Evolutionary conservation across 2,113 vertebrate genomes (phyloP), one percentile per base, ranked within the genome.

Genomic region (Polypterus bichir): DNA sequence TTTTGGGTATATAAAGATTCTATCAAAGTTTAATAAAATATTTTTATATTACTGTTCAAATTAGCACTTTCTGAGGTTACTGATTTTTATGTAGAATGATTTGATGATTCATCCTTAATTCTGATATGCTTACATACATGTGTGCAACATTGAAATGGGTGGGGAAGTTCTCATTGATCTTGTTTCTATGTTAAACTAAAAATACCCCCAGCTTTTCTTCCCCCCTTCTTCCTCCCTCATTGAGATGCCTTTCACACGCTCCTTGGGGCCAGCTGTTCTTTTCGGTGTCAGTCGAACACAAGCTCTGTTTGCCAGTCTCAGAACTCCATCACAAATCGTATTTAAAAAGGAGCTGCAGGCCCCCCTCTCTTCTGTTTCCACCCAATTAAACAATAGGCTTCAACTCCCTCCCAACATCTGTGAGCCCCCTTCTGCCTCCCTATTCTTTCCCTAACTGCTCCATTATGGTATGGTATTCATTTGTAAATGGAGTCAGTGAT

Each of bases 371-470:
- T 62, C 82, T 84, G 85, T 87, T 88, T 88, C 83, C 87, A 81
- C 78, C 86, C 90, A 88, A 87, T 81, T 83, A 89, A 87, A 90
- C 87, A 90, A 88, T 89, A 84, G 86, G 81, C 74, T 75, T 82
- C 69, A 78, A 76, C 73, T 82, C 80, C 85, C 77, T 84, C 82
- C 81, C 78, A 91, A 97, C 93, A 97, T 97, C 94, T 97, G 93
- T 97, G 94, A 93, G 92, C 83, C 83, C 88, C 88, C 90, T 88
- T 89, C 89, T 83, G 87, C 85, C 82, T 80, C 79, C 83, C 86
- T 87, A 91, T 97, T 94, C 92, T 94, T 82, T 85, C 85, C 80
- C 86, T 92, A 94, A 95, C 91, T 89, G 89, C 88, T 90, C 91
- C 90, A 90, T 92, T 94, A 91, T 92, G 89, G 74, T 77, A 71